phyloP scores from a whole-genome alignment of 2,888 invertebrate genomes.

The Dyspetes luteomarginatus region DNA sequence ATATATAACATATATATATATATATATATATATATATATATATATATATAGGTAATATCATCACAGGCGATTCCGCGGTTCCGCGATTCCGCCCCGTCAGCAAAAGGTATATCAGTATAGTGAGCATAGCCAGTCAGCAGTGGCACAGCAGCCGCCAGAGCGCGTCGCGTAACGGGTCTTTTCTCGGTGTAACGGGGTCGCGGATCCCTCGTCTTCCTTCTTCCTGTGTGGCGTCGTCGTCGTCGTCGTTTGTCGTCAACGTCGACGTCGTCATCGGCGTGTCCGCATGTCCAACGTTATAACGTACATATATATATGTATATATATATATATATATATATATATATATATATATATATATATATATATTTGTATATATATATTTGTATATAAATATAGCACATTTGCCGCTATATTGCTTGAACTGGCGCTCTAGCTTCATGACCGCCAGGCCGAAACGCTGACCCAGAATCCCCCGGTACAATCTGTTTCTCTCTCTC shows the following conservation, averaged over 20 bases:
- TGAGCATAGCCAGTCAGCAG: constrained; percentile 19
- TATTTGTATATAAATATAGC: background rate
- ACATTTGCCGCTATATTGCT: constrained; percentile 10
- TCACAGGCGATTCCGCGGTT: background rate
- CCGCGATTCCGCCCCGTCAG: background rate
- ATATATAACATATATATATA: background rate
- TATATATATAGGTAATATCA: background rate
- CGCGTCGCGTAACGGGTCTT: constrained; percentile 77
- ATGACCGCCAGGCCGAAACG: constrained; percentile 80
- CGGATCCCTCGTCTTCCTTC: constrained; percentile 72
- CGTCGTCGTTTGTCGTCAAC: constrained; percentile 1
- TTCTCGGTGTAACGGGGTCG: constrained; percentile 79
- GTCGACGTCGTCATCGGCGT: background rate
- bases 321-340: background rate
- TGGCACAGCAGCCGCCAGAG: constrained; percentile 24
- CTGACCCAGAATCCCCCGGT: constrained; percentile 81
- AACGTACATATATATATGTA: background rate
- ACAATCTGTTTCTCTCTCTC: constrained; percentile 73
- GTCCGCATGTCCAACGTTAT: background rate
- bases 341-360: background rate
- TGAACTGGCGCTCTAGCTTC: constrained; percentile 68
- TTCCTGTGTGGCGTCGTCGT: constrained; percentile 64
- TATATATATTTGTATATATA: background rate
- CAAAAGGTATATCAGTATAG: background rate
- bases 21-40: background rate